Evolutionary conservation across 1,140 invertebrate genomes (phyloP).

Genomic region (Mactra quadrangularis): DNA sequence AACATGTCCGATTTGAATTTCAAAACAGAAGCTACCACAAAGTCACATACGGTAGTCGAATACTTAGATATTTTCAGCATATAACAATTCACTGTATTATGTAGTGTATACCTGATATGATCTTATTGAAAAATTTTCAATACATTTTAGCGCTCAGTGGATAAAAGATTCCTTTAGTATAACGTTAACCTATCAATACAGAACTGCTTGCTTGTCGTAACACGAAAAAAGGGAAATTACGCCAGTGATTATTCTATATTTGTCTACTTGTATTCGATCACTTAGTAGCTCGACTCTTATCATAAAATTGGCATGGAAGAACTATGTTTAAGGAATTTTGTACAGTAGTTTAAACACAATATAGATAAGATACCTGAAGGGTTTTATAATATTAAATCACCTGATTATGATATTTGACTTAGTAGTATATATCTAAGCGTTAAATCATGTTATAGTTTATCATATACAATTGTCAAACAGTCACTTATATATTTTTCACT

Average conservation of each 20-base stretch:
- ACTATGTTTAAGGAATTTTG: background rate
- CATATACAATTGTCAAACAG: too few relatives aligned
- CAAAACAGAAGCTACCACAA: conserved; percentile 5
- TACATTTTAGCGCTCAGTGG: conserved; percentile 19
- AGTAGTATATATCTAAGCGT: background rate
- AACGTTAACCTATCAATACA: conserved; percentile 22
- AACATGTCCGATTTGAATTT: background rate
- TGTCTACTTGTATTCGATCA: conserved; percentile 23
- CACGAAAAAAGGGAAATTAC: conserved; percentile 44
- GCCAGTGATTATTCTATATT: conserved; percentile 33
- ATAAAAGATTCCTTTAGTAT: conserved; percentile 32
- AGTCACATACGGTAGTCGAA: background rate
- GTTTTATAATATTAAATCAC: background rate
- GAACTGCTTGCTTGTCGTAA: conserved; percentile 9
- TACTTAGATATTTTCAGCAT: background rate
- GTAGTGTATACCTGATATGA: conserved; percentile 29
- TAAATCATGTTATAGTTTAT: too few relatives aligned
- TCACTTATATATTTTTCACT: too few relatives aligned
- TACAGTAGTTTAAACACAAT: background rate
- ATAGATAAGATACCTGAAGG: background rate
- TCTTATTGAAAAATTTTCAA: conserved; percentile 38
- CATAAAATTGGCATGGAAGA: background rate
- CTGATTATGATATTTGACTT: background rate
- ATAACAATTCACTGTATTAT: conserved; percentile 30
- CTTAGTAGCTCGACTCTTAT: conserved; percentile 3